phyloP scores from a whole-genome alignment of 2,888 invertebrate genomes.

The Drosophila melanosoma region DNA sequence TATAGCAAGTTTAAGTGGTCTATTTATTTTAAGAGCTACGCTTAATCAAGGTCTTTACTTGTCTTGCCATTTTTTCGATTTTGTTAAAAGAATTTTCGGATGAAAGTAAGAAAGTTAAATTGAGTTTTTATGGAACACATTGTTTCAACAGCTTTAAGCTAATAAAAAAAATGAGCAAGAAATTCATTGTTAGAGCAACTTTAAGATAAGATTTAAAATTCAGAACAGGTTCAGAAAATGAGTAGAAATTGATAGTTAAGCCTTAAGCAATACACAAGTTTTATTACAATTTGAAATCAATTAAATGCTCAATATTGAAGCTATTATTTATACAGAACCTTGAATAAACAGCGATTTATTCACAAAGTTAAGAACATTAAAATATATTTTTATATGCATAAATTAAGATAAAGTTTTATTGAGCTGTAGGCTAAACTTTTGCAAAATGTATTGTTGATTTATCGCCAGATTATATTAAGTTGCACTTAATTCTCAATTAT shows the following conservation, averaged over 20 bases:
- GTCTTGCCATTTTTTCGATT: background rate
- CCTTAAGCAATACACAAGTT: background rate
- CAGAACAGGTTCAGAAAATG: background rate
- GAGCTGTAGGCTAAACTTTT: background rate
- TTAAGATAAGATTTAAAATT: background rate
- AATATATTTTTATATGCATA: conserved; percentile 3
- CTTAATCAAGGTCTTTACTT: background rate
- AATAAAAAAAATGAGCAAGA: background rate
- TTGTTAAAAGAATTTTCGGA: background rate
- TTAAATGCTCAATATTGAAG: background rate
- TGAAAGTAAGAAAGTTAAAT: background rate
- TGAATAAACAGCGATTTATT: background rate
- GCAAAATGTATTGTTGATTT: conserved; percentile 30
- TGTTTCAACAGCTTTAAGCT: background rate
- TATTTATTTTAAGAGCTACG: background rate
- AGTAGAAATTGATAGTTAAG: background rate
- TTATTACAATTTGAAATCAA: background rate
- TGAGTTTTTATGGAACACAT: background rate
- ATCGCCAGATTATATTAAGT: conserved; percentile 14
- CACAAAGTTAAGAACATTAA: background rate
- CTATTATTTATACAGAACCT: background rate
- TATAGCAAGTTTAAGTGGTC: background rate
- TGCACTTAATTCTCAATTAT: conserved; percentile 34
- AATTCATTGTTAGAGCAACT: background rate
- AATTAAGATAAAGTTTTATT: conserved; percentile 13